These are phyloP conservation scores for Idris sp. DNA, from an alignment of 1,140 invertebrate species.

Conservation along the genomic window DNA sequence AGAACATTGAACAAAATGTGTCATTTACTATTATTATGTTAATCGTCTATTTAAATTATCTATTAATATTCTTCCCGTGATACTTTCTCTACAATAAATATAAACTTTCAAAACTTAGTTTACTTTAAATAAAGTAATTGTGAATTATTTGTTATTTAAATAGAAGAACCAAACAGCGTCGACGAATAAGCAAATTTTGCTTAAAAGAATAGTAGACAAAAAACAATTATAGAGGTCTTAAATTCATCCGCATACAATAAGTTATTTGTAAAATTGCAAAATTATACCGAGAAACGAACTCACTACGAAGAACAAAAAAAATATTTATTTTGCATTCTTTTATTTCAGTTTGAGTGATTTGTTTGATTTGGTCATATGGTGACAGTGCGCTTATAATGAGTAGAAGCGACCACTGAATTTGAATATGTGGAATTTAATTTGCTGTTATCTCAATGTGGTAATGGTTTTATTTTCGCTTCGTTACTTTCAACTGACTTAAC, in stretches of 20 bases:
- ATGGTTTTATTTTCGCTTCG: neutral
- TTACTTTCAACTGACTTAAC: conserved; percentile 4
- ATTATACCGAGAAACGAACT: neutral
- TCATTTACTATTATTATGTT: neutral
- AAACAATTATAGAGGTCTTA: neutral
- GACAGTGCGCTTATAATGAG: no score
- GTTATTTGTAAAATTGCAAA: conserved; percentile 4
- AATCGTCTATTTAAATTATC: neutral
- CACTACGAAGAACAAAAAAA: neutral
- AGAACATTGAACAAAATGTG: no score
- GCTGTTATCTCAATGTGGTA: no score
- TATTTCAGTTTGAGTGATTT: neutral
- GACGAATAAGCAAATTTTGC: neutral
- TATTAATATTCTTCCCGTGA: neutral
- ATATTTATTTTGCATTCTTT: conserved; percentile 8
- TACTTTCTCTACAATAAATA: conserved; percentile 24
- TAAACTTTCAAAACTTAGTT: neutral
- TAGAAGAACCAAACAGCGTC: conserved; percentile 6
- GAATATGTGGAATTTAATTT: no score
- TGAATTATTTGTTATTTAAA: conserved; percentile 9
- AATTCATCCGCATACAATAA: neutral
- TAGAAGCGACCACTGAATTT: no score
- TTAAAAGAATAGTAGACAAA: neutral
- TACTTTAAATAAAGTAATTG: conserved; percentile 4
- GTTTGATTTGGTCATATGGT: no score